Conservation (phyloP, 2,797 vertebrate species). For the Diplodus sargus region DNA sequence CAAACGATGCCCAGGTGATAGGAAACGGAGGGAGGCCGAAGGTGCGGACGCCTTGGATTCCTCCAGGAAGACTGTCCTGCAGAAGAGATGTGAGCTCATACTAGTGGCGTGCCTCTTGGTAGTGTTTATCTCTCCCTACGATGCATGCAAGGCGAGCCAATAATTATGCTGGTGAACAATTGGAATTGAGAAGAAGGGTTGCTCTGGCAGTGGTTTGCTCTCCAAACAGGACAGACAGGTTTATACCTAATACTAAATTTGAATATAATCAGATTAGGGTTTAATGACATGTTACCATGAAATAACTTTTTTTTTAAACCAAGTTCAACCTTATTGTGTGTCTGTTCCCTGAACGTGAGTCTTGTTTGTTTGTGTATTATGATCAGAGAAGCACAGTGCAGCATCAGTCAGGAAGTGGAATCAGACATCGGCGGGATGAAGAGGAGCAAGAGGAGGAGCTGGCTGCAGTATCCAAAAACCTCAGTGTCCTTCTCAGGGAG, state of each 20-base stretch:
- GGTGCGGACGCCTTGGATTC: conserved; percentile 90
- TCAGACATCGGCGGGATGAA: conserved; percentile 74
- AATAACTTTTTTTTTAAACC: neutral
- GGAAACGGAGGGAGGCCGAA: conserved; percentile 82
- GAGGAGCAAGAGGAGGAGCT: conserved; percentile 88
- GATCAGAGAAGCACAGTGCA: conserved; percentile 61
- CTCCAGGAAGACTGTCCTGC: conserved; percentile 88
- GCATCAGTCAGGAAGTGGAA: conserved; percentile 79
- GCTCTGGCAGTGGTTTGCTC: neutral
- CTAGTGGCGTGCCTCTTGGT: conserved; percentile 87
- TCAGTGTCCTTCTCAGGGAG: conserved; percentile 82
- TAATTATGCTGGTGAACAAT: neutral
- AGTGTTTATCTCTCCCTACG: neutral
- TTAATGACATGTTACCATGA: neutral
- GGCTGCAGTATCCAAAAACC: conserved; percentile 84
- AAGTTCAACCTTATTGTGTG: neutral
- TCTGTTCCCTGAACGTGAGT: neutral
- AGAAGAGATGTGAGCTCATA: conserved; percentile 74
- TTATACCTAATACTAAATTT: neutral
- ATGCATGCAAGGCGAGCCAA: neutral
- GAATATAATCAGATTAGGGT: neutral
- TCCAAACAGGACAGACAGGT: neutral
- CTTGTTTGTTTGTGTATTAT: neutral
- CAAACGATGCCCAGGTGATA: conserved; percentile 72
- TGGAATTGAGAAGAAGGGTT: neutral